Conservation (phyloP, 1,140 invertebrate species). For the Dendrolimus kikuchii region DNA sequence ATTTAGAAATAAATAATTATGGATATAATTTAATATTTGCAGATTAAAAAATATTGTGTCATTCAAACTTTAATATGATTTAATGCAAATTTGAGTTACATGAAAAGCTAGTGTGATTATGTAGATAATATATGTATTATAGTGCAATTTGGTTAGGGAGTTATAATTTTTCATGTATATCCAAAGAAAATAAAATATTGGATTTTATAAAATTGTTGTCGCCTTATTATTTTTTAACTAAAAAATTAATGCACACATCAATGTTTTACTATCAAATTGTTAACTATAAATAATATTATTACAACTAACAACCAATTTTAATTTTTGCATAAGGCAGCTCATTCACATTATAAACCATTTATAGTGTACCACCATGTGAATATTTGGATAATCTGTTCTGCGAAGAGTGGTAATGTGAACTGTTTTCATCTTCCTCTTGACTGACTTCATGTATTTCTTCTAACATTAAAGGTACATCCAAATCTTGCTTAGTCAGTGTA, state of each 20-base stretch:
- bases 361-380: slow-evolving; percentile 47
- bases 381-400: slow-evolving; percentile 41
- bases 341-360: slow-evolving; percentile 4
- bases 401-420: slow-evolving; percentile 25
- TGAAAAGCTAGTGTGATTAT: slow-evolving; percentile 19
- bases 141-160: slow-evolving; percentile 14
- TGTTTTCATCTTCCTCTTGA: slow-evolving; percentile 54
- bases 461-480: slow-evolving; percentile 41
- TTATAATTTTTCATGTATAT: slow-evolving; percentile 24
- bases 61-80: slow-evolving; percentile 5
- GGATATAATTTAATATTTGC: too few relatives aligned
- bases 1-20: too few relatives aligned
- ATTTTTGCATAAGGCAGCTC: background rate
- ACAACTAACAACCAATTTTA: slow-evolving; percentile 1
- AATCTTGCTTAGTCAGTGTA: slow-evolving; percentile 29
- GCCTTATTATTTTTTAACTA: background rate
- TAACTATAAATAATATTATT: background rate
- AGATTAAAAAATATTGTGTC: background rate
- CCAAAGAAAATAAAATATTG: slow-evolving; percentile 25
- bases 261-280: background rate
- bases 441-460: slow-evolving; percentile 55
- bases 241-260: background rate
- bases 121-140: slow-evolving; percentile 17
- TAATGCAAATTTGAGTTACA: slow-evolving; percentile 9
- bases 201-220: slow-evolving; percentile 1